These are phyloP conservation scores for Terrapene triunguis DNA, from an alignment of 2,113 vertebrate genomes.

Conservation along the genomic window DNA sequence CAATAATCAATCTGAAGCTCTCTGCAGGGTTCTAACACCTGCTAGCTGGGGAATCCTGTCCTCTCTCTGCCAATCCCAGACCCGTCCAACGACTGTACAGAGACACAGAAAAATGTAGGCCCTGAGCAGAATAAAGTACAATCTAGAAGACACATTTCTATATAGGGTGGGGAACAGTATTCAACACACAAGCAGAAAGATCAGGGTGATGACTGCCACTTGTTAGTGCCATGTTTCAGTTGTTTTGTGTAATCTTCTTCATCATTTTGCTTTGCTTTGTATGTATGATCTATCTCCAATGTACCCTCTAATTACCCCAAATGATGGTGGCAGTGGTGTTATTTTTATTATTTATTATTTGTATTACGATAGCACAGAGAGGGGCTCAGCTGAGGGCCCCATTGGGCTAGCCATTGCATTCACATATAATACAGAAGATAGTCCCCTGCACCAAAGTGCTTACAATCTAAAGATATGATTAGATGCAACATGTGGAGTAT, in stretches of 20 bases:
- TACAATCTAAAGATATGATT: not conserved
- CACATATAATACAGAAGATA: not conserved
- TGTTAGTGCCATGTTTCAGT: not conserved
- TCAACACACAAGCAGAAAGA: not conserved
- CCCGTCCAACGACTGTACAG: not conserved
- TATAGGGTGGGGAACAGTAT: not conserved
- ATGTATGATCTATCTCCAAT: not conserved
- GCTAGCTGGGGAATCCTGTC: no score
- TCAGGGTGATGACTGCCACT: not conserved
- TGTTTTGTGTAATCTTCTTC: not conserved
- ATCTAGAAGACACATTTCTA: fast-evolving
- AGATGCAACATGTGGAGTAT: not conserved
- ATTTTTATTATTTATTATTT: not conserved
- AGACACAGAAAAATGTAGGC: not conserved
- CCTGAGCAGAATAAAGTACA: not conserved
- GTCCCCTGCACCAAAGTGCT: not conserved
- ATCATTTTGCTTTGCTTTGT: not conserved
- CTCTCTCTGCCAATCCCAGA: not conserved
- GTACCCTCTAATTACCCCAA: not conserved
- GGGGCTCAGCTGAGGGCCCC: not conserved
- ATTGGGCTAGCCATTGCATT: not conserved
- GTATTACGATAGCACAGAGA: not conserved
- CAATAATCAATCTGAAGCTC: not conserved
- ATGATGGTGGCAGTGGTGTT: not conserved
- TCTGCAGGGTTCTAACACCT: fast-evolving